These are phyloP conservation scores for Drosophila oshimai DNA, from an alignment of 1,140 invertebrate species.

Conservation along the genomic window DNA sequence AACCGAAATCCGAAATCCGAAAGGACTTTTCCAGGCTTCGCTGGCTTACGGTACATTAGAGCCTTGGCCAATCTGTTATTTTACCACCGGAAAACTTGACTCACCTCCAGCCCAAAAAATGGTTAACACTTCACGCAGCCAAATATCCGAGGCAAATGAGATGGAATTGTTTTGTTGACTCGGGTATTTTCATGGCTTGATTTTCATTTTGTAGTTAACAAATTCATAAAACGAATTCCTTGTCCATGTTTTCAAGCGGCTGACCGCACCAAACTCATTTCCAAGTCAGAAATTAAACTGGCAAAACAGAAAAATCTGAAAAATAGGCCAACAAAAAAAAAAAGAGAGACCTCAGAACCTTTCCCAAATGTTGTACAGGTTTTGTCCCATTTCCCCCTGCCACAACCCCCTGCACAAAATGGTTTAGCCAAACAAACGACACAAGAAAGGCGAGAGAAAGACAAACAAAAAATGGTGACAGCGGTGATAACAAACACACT, in stretches of 20 bases:
- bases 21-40: slow-evolving; percentile 24
- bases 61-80: slow-evolving; percentile 4
- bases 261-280: slow-evolving; percentile 71
- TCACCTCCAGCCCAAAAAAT: no score
- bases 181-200: slow-evolving; percentile 51
- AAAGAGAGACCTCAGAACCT: neutral
- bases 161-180: slow-evolving; percentile 36
- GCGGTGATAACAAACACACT: slow-evolving; percentile 64
- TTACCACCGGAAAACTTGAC: neutral
- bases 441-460: slow-evolving; percentile 24
- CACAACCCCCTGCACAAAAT: neutral
- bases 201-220: slow-evolving; percentile 71
- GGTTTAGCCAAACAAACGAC: slow-evolving; percentile 38
- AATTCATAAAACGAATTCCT: slow-evolving; percentile 74
- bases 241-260: slow-evolving; percentile 39
- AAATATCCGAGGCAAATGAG: slow-evolving; percentile 30
- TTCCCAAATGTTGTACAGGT: slow-evolving; percentile 61
- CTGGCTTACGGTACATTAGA: slow-evolving; percentile 28
- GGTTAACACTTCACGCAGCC: slow-evolving; percentile 18
- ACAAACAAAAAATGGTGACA: slow-evolving; percentile 64
- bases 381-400: slow-evolving; percentile 15
- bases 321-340: neutral
- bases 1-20: slow-evolving; percentile 7
- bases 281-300: slow-evolving; percentile 59
- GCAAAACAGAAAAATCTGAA: neutral